A percentile compares a stretch with the other conserved stretches of the same genome.
These are phyloP conservation scores for Hipparchia semele DNA, from an alignment of 2,888 invertebrate species.

Conservation along the genomic window DNA sequence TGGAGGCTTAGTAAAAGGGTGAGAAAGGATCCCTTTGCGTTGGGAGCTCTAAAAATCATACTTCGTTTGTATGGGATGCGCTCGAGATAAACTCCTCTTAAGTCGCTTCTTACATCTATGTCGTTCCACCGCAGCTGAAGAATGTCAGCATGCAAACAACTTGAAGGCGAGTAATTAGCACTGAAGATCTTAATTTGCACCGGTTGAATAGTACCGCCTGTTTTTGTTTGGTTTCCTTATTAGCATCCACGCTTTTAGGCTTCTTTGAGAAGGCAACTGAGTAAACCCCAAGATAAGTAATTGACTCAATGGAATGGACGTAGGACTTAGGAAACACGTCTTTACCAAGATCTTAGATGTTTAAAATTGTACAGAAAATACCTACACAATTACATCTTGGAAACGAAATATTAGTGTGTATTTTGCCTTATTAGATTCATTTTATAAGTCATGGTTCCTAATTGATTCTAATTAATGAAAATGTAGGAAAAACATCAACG, in stretches of 20 bases:
- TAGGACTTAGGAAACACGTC: not conserved
- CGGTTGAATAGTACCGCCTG: slow-evolving; percentile 33
- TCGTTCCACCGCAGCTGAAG: slow-evolving; percentile 57
- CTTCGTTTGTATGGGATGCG: too few species aligned
- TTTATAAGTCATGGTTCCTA: too few species aligned
- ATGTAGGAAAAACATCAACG: too few species aligned
- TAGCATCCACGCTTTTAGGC: slow-evolving; percentile 2
- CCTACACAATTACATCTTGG: not conserved
- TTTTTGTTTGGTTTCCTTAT: slow-evolving; percentile 22
- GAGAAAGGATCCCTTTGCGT: too few species aligned
- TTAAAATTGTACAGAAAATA: not conserved
- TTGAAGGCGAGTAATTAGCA: slow-evolving; percentile 78
- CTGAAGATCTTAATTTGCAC: slow-evolving; percentile 64
- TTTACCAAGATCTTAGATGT: not conserved
- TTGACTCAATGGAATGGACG: not conserved
- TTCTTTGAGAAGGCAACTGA: not conserved
- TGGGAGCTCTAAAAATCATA: too few species aligned
- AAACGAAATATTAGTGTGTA: not conserved
- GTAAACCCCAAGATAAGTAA: not conserved
- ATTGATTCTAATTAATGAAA: too few species aligned
- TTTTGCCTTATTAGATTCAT: too few species aligned
- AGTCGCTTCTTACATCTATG: slow-evolving; percentile 29
- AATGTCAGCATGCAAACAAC: slow-evolving; percentile 73
- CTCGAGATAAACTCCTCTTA: too few species aligned
- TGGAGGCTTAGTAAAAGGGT: too few species aligned